These are phyloP conservation scores for Hemitrygon akajei DNA, from an alignment of 2,797 vertebrate genomes.

Conservation along the genomic window DNA sequence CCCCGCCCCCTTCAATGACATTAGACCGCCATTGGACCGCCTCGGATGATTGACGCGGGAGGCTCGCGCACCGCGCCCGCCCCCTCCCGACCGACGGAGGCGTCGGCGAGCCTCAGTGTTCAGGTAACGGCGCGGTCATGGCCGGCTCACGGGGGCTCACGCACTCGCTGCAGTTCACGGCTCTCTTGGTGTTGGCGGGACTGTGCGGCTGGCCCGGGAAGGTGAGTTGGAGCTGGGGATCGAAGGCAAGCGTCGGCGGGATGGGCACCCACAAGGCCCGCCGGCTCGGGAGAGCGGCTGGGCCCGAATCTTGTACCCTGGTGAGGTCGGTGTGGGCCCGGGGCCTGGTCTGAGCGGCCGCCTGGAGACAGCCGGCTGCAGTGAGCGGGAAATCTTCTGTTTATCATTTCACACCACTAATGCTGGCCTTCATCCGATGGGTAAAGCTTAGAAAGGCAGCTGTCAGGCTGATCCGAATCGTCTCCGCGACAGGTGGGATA, in stretches of 20 bases:
- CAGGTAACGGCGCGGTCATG: not conserved
- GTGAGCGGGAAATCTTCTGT: no score
- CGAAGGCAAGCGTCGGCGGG: no score
- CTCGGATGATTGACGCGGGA: not conserved
- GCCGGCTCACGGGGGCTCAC: not conserved
- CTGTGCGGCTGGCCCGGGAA: not conserved
- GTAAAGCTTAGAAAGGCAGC: not conserved
- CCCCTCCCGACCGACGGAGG: conserved; percentile 17
- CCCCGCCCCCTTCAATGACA: not conserved
- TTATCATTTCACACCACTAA: no score
- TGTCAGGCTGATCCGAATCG: not conserved
- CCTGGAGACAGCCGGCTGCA: no score
- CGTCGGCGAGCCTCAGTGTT: not conserved
- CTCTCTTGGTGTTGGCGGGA: not conserved
- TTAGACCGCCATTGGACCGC: not conserved
- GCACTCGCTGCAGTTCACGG: not conserved
- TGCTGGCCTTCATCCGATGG: no score
- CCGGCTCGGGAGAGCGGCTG: no score
- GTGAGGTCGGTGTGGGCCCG: not conserved
- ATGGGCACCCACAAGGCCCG: not conserved
- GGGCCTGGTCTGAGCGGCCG: not conserved
- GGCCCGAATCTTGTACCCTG: not conserved
- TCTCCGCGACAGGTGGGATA: not conserved
- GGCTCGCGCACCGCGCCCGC: not conserved
- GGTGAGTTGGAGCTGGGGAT: conserved; percentile 1